Evolutionary conservation across 2,888 invertebrate species (phyloP).

Genomic region (Scrobipalpa costella): DNA sequence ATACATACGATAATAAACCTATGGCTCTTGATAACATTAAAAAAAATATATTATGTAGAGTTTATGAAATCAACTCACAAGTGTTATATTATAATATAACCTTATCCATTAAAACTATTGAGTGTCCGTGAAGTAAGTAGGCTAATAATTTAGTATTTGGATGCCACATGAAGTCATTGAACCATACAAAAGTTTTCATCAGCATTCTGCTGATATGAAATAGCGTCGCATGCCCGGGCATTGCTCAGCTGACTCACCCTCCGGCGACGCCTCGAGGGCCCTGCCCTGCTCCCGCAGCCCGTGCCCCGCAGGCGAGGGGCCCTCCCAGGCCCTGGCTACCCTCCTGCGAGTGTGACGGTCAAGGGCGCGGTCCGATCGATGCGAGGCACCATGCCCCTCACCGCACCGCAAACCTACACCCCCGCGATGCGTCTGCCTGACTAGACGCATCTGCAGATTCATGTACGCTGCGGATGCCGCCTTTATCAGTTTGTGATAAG

Average conservation of each 20-base stretch:
- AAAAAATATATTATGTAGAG: too few relatives aligned
- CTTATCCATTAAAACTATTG: too few relatives aligned
- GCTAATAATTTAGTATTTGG: too few relatives aligned
- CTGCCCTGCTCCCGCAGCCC: conserved; percentile 3
- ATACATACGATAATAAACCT: too few relatives aligned
- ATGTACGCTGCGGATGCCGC: not conserved
- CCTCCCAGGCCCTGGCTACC: conserved; percentile 19
- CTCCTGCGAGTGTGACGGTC: conserved; percentile 56
- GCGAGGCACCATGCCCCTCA: conserved; percentile 30
- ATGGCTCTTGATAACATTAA: too few relatives aligned
- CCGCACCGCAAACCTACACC: conserved; percentile 3
- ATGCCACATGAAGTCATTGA: not conserved
- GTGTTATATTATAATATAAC: too few relatives aligned
- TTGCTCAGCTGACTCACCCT: conserved; percentile 6
- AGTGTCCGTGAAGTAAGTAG: too few relatives aligned
- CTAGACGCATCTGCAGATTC: conserved; percentile 43
- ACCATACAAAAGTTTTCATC: not conserved
- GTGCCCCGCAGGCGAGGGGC: not conserved
- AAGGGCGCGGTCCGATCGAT: conserved; percentile 65
- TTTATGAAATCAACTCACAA: too few relatives aligned
- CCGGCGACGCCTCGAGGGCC: not conserved
- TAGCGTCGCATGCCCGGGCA: not conserved
- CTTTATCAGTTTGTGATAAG: not conserved
- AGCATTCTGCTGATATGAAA: not conserved
- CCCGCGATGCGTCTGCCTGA: conserved; percentile 42